Conservation (phyloP, 2,113 vertebrate species). For the Rhabdornis inornatus region DNA sequence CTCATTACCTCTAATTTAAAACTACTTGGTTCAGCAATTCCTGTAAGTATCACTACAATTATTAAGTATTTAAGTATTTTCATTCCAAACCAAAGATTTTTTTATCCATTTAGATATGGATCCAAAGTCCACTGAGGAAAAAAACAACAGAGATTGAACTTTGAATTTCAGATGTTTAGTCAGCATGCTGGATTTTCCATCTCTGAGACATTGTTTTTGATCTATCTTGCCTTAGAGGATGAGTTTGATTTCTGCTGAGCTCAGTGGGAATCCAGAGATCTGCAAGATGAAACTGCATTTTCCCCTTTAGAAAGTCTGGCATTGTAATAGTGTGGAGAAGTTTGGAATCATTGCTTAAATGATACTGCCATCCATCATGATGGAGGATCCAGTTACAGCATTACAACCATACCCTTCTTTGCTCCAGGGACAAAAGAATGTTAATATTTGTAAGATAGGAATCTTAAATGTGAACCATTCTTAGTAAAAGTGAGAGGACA, state of each 20-base stretch:
- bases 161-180: conserved; percentile 38
- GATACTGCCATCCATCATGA: background rate
- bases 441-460: background rate
- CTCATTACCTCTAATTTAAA: background rate
- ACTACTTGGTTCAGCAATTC: background rate
- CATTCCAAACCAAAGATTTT: background rate
- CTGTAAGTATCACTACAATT: background rate
- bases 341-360: background rate
- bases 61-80: background rate
- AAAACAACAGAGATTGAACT: conserved; percentile 13
- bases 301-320: background rate
- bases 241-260: background rate
- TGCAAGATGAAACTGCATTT: background rate
- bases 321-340: background rate
- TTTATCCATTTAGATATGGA: background rate
- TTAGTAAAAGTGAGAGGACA: background rate
- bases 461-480: background rate
- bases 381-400: background rate
- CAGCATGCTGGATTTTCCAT: conserved; percentile 7
- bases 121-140: conserved; percentile 18
- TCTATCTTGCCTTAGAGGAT: background rate
- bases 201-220: background rate
- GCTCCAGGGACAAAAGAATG: background rate
- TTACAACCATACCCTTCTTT: background rate
- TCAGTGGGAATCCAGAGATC: background rate